phyloP scores from a whole-genome alignment of 2,888 invertebrate species.

The Heliconius ethilla region DNA sequence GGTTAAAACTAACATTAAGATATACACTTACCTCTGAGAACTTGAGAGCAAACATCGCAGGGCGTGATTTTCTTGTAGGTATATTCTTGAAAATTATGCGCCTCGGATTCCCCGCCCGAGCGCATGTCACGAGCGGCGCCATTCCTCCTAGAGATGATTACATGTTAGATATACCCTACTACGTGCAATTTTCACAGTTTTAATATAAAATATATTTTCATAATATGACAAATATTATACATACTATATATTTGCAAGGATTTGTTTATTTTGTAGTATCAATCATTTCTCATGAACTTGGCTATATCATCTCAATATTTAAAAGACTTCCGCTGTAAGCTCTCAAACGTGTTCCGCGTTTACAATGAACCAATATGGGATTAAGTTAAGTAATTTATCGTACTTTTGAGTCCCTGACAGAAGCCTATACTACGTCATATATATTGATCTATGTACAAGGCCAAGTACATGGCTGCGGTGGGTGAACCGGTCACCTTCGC shows the following conservation, averaged over 20 bases:
- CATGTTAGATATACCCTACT: conserved; percentile 5
- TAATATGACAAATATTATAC: background rate
- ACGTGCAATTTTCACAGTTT: conserved; percentile 5
- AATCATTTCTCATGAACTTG: background rate
- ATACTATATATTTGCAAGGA: background rate
- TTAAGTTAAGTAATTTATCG: conserved; percentile 9
- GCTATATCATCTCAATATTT: background rate
- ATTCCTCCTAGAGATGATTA: conserved; percentile 84
- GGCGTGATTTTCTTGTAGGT: conserved; percentile 98
- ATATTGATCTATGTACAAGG: conserved; percentile 74
- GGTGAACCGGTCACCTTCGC: conserved; percentile 26
- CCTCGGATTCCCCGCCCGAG: conserved; percentile 84
- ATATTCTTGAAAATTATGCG: conserved; percentile 95
- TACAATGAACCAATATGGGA: background rate
- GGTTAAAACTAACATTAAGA: conserved; percentile 5
- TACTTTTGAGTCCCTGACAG: conserved; percentile 29
- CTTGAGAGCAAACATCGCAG: conserved; percentile 96
- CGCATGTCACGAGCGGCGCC: conserved; percentile 85
- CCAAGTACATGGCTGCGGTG: conserved; percentile 52
- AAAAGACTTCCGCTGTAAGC: background rate
- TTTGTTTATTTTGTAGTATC: background rate
- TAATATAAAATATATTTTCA: background rate
- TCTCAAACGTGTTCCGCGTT: background rate
- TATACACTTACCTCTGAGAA: conserved; percentile 87
- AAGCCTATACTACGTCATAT: conserved; percentile 54